phyloP scores from a whole-genome alignment of 1,140 invertebrate species.

The Drosophila truncata region DNA sequence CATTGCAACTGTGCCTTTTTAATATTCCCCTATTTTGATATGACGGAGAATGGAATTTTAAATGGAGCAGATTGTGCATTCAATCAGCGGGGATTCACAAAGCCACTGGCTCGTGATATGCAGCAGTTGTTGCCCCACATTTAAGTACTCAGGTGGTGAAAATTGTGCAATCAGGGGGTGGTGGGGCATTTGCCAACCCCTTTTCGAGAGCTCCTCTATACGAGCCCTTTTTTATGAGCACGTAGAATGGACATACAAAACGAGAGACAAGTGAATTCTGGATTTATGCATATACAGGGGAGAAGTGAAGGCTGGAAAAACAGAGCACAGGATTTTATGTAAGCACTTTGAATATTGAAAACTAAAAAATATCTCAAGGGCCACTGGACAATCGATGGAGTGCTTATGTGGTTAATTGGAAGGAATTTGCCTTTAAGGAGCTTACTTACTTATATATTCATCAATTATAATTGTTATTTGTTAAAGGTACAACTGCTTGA shows the following conservation, averaged over 20 bases:
- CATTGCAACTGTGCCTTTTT: constrained; percentile 1
- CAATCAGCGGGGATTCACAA: constrained; percentile 39
- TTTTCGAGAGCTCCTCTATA: neutral
- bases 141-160: constrained; percentile 41
- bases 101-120: constrained; percentile 23
- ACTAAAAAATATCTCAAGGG: constrained; percentile 6
- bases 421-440: neutral
- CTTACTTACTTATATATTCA: neutral
- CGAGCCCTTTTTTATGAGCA: constrained; percentile 48
- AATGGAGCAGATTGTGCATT: constrained; percentile 46
- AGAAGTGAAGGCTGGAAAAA: constrained; percentile 1
- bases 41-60: constrained; percentile 19
- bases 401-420: neutral
- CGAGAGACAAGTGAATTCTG: constrained; percentile 44
- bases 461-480: neutral
- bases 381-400: neutral
- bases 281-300: constrained; percentile 17
- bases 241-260: constrained; percentile 49
- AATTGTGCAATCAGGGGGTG: constrained; percentile 24
- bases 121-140: constrained; percentile 45
- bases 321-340: constrained; percentile 14
- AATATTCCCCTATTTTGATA: constrained; percentile 12
- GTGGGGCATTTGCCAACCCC: neutral
- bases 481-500: too few relatives aligned
- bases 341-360: constrained; percentile 23